Percentiles rank a stretch among this genome's conserved stretches.
These are phyloP conservation scores for Alloscopus bannaensis DNA, from an alignment of 2,888 invertebrate genomes.

Conservation along the genomic window DNA sequence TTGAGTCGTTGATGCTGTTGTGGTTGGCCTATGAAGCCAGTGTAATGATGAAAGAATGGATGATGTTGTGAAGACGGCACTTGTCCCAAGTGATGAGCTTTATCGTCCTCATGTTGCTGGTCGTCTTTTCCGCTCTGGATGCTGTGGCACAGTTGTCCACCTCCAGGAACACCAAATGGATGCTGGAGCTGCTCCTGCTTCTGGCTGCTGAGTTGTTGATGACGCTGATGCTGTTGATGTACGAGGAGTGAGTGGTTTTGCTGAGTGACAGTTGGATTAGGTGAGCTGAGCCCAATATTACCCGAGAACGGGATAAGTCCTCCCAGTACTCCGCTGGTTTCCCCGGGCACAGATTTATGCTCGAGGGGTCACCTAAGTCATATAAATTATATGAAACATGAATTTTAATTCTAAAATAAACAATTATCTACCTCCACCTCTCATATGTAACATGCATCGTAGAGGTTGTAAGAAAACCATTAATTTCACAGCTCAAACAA, in stretches of 20 bases:
- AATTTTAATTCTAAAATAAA: too few relatives aligned
- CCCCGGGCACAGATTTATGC: conserved; percentile 53
- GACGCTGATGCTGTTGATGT: conserved; percentile 31
- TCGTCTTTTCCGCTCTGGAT: conserved; percentile 31
- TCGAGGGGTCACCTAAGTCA: conserved; percentile 46
- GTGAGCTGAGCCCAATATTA: conserved; percentile 38
- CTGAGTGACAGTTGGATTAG: conserved; percentile 64
- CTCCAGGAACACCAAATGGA: too few relatives aligned
- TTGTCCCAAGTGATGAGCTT: conserved; percentile 51
- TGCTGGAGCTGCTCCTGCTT: conserved; percentile 20
- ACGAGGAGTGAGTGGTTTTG: conserved; percentile 45
- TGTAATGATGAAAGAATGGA: conserved; percentile 46
- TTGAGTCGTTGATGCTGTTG: not conserved
- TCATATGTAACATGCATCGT: too few relatives aligned
- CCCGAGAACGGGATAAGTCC: conserved; percentile 41
- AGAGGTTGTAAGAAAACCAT: too few relatives aligned
- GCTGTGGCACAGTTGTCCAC: conserved; percentile 41
- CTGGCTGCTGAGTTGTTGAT: conserved; percentile 14
- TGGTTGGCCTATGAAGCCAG: conserved; percentile 7
- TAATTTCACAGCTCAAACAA: too few relatives aligned
- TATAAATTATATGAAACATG: too few relatives aligned
- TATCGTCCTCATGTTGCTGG: conserved; percentile 20
- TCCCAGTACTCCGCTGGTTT: conserved; percentile 74
- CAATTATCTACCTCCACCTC: too few relatives aligned
- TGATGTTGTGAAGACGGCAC: conserved; percentile 49